Evolutionary conservation across 2,888 invertebrate genomes (phyloP).

Genomic region (Ecliptopera silaceata): DNA sequence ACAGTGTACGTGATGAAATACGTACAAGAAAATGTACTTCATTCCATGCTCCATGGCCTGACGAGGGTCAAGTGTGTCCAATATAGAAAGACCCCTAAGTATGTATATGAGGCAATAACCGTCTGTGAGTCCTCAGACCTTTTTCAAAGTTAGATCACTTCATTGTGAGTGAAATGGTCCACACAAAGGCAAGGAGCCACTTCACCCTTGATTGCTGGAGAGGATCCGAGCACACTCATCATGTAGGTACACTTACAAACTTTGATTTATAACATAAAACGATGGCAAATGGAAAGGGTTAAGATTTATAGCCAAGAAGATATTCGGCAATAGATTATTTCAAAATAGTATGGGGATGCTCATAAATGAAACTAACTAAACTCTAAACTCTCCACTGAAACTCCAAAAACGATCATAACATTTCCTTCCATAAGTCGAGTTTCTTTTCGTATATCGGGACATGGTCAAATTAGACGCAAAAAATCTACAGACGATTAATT

Average conservation of each 20-base stretch:
- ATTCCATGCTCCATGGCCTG: slow-evolving; percentile 12
- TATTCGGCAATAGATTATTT: no score
- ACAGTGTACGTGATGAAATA: slow-evolving; percentile 6
- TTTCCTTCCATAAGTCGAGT: no score
- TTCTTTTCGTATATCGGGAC: no score
- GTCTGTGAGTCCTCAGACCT: slow-evolving; percentile 23
- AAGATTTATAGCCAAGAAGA: no score
- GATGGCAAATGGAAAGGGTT: not conserved
- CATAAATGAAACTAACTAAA: no score
- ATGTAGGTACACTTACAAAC: not conserved
- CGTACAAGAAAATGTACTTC: slow-evolving; percentile 18
- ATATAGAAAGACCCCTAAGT: slow-evolving; percentile 28
- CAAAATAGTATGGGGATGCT: no score
- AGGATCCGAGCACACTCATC: not conserved
- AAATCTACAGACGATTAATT: no score
- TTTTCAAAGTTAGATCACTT: slow-evolving; percentile 29
- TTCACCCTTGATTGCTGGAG: slow-evolving; percentile 19
- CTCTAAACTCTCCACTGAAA: no score
- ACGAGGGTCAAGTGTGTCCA: slow-evolving; percentile 28
- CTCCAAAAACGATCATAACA: no score
- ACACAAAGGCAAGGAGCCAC: slow-evolving; percentile 19
- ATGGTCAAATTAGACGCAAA: no score
- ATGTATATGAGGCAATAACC: slow-evolving; percentile 33
- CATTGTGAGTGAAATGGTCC: slow-evolving; percentile 22
- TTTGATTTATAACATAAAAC: not conserved